Evolutionary conservation across 2,113 vertebrate species (phyloP), one percentile per base, ranked within the genome.

Genomic region (Macaca nemestrina): DNA sequence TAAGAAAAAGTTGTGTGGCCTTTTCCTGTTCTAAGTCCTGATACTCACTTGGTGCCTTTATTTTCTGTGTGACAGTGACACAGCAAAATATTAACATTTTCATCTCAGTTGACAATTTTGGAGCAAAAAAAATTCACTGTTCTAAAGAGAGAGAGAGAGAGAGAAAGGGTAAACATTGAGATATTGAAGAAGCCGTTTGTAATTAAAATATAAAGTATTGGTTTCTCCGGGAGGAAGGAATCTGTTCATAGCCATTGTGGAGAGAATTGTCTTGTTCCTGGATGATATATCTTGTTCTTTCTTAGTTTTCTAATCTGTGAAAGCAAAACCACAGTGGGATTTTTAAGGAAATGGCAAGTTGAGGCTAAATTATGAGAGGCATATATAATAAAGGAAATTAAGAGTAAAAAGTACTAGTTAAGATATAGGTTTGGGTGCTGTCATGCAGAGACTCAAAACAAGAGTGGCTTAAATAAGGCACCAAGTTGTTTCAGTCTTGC

Each of bases 291-390:
- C 88, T 59, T 57, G 87, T 90, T 68, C 5, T 94, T 92, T 84
- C 22, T 80, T 85, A 25, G 13, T 52, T 2, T 90, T 94, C 72
- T 88, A 73, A 73, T 94, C 30, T 16, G 38, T 72, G 50, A 93
- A 94, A 67, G 17, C 6, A 85, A 75, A 88, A 68, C 10, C 5
- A 73, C 7, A 18, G 6, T 64, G 22, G 3, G 43, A 78, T 70
- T 95, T 78, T 78, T 48, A 96, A 81, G 50, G 27, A 96, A 90
- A 84, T 84, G n/a, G 17, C 3, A 45, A 61, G 5, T 57, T 93
- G 48, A 82, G 23, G 8, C 57, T 88, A 84, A 82, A 43, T 85
- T 84, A 68, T 70, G 12, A 12, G 30, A 90, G 45, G 7, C 0
- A 8, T 2, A 20, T 59, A 59, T 76, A 52, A 57, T 76, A 94